Base-by-base conservation (phyloP, 1,140 invertebrate species). In the Drosophila ohnishii region DNA sequence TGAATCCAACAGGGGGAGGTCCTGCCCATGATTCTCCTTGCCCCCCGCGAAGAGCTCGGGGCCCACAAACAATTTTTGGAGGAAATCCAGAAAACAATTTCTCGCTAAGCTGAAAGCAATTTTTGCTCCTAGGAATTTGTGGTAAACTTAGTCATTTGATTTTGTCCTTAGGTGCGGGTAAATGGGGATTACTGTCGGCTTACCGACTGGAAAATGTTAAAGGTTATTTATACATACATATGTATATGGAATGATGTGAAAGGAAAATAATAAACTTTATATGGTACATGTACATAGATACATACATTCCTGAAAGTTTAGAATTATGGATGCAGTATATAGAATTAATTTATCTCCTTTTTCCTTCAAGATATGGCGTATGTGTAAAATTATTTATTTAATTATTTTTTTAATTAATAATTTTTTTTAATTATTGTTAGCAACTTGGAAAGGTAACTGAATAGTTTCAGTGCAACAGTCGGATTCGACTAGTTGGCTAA, bases 11-110 rank as follows among this genome's bases (percentile, higher is more conserved):
- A 13, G 9, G 22, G n/a, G 32, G 19, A 4, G 11, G 7, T 3
- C n/a, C 9, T 22, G 8, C 19, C 66, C 0, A 34, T 25, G 5
- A 1, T 16, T 1, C 53, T 10, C 16, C 16, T 14, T 5, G 13
- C 19, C 19, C 34, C 34, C 28, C 13, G 28, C 10, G 8, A 39
- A 50, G 30, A 25, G 50, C 28, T 48, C 2, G 16, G 19, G 45
- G 45, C 45, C 19, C 35, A 48, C 5, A 22, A 56, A 70, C 64
- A 45, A 65, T 50, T 58, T 71, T 70, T 50, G 51, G n/a, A 42
- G 30, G 30, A 39, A 58, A 40, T 70, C 44, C 64, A 71, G 50
- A 71, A 69, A 70, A 71, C 51, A 70, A 71, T 71, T 71, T 71
- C 65, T 37, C 65, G 13, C 44, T 50, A 71, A 71, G 65, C 51